phyloP scores from a whole-genome alignment of 35 echinoderm and acorn worm genomes.

The Eucidaris tribuloides region DNA sequence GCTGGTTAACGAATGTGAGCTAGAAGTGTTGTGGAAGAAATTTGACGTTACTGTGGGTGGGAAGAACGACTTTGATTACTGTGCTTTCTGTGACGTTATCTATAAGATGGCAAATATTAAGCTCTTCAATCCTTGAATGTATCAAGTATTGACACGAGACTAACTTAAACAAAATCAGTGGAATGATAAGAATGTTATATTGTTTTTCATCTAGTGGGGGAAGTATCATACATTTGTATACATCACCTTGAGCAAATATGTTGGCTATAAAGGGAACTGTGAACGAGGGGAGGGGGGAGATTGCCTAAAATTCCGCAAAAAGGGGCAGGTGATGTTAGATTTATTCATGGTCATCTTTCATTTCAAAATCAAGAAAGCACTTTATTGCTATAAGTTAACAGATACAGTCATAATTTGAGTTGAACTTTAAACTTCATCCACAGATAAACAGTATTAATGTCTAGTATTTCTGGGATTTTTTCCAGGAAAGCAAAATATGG shows the following conservation, averaged over 20 bases:
- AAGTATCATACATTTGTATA: background rate
- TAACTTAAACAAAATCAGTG: background rate
- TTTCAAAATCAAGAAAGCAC: too few species aligned
- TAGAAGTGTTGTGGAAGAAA: conserved; percentile 66
- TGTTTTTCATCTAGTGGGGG: too few species aligned
- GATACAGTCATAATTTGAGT: too few species aligned
- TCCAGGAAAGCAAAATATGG: too few species aligned
- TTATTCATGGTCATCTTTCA: too few species aligned
- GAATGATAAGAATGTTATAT: background rate
- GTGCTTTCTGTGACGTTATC: conserved; percentile 76
- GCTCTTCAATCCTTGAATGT: conserved; percentile 58
- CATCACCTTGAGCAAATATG: background rate
- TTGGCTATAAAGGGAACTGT: background rate
- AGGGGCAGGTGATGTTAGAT: background rate
- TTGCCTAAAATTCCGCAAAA: background rate
- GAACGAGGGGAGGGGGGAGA: background rate
- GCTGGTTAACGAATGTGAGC: conserved; percentile 77
- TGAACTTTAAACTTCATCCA: too few species aligned
- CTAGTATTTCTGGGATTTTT: too few species aligned
- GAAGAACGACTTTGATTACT: conserved; percentile 80
- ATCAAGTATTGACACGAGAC: background rate
- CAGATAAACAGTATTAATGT: too few species aligned
- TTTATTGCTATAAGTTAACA: too few species aligned
- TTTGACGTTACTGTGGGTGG: conserved; percentile 88
- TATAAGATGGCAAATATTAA: conserved; percentile 87